Evolutionary conservation across 2,113 vertebrate species (phyloP).

Genomic region (Sylvia atricapilla): DNA sequence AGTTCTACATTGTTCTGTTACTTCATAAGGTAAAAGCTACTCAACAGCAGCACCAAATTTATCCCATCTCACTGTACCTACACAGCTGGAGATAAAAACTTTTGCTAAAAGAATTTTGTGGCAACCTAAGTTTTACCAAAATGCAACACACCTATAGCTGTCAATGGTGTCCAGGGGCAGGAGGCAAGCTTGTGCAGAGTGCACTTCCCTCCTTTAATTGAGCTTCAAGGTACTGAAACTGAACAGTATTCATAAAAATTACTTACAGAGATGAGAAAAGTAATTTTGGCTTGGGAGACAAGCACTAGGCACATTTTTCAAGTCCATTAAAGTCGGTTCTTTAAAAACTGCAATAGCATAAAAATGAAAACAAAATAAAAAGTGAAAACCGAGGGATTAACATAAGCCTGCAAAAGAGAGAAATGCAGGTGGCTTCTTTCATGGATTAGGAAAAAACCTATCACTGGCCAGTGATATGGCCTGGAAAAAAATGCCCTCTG

Average conservation of each 20-base stretch:
- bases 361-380: background rate
- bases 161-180: background rate
- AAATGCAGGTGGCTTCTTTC: background rate
- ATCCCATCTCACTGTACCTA: background rate
- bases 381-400: background rate
- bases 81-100: background rate
- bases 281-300: background rate
- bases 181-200: background rate
- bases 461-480: background rate
- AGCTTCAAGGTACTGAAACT: background rate
- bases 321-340: background rate
- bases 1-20: background rate
- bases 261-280: background rate
- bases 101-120: background rate
- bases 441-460: background rate
- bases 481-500: constrained; percentile 11
- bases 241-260: background rate
- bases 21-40: background rate
- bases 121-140: background rate
- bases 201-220: background rate
- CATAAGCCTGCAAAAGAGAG: background rate
- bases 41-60: background rate
- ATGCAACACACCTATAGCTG: background rate
- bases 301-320: background rate
- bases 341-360: background rate